These are phyloP conservation scores for Grallaria varia DNA, from an alignment of 2,113 vertebrate genomes.

Conservation along the genomic window DNA sequence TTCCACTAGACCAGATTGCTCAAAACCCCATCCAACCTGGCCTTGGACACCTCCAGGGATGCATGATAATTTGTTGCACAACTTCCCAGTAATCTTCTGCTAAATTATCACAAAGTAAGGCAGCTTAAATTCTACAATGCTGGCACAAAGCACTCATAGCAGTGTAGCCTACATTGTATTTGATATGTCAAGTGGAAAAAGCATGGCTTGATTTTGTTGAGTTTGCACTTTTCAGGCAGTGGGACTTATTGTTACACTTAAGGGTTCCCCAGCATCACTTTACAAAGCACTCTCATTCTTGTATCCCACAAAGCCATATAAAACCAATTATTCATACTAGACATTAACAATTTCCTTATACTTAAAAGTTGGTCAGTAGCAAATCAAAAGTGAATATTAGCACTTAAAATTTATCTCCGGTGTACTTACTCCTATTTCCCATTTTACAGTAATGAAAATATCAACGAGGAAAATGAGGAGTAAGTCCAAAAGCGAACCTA, in stretches of 20 bases:
- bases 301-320: not conserved
- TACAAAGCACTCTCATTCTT: not conserved
- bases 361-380: not conserved
- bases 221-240: not conserved
- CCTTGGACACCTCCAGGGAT: not conserved
- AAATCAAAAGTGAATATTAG: not conserved
- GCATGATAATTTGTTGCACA: not conserved
- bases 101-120: not conserved
- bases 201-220: not conserved
- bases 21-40: not conserved
- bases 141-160: not conserved
- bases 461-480: not conserved
- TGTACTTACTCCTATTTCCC: not conserved
- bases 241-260: not conserved
- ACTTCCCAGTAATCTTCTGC: not conserved
- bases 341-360: not conserved
- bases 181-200: slow-evolving; percentile 40
- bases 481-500: not conserved
- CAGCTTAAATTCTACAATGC: not conserved
- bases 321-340: not conserved
- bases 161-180: not conserved
- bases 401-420: not conserved
- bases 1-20: not conserved
- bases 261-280: not conserved
- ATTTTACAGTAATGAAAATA: not conserved